A percentile compares a stretch with the other conserved stretches of the same genome.
These are phyloP conservation scores for Spilogale gracilis DNA, from an alignment of 2,113 vertebrate species.

Conservation along the genomic window DNA sequence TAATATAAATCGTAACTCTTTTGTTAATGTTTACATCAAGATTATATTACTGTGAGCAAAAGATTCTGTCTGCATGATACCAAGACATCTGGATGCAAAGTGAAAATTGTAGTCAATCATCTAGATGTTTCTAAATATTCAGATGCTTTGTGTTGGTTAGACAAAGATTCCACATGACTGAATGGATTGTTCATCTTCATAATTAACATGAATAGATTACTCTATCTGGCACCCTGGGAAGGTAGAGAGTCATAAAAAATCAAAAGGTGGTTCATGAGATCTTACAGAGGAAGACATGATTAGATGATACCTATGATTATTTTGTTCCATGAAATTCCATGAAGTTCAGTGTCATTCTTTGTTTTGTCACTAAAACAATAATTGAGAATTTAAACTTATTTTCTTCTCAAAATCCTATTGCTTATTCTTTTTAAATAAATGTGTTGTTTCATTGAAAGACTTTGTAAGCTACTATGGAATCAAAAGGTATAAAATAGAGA, in stretches of 20 bases:
- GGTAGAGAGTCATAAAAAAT: background rate
- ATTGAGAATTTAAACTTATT: background rate
- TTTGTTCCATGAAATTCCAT: background rate
- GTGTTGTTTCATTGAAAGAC: background rate
- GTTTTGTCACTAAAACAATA: background rate
- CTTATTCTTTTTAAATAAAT: background rate
- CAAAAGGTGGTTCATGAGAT: background rate
- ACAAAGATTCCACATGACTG: constrained; percentile 63
- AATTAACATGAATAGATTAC: constrained; percentile 24
- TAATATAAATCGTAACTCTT: constrained; percentile 57
- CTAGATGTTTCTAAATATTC: constrained; percentile 63
- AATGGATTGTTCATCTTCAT: constrained; percentile 52
- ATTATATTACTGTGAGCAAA: constrained; percentile 62
- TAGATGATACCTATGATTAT: background rate
- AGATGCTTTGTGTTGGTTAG: constrained; percentile 64
- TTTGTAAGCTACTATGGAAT: background rate
- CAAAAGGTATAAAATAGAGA: background rate
- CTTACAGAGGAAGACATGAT: background rate
- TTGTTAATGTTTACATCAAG: constrained; percentile 56
- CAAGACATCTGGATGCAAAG: constrained; percentile 66
- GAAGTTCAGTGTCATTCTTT: background rate
- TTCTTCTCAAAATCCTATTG: background rate
- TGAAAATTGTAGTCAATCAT: constrained; percentile 62
- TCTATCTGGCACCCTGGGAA: constrained; percentile 26
- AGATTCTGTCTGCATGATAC: constrained; percentile 46